Evolutionary conservation across 2,888 invertebrate species (phyloP), one percentile per base, ranked within the genome.

Genomic region (Lomographa bimaculata): DNA sequence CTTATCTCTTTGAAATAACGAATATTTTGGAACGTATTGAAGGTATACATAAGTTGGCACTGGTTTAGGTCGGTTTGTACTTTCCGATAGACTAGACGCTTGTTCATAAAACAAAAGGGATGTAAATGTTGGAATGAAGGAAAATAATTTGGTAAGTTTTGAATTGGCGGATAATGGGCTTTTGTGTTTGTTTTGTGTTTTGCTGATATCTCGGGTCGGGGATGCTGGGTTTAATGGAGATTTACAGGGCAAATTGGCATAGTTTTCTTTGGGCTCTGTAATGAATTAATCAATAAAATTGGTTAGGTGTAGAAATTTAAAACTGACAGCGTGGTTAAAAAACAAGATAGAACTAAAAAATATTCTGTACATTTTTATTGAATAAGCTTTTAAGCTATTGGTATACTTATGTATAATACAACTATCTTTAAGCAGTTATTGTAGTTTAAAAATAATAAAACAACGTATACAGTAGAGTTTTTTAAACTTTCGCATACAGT

Each of bases 91-190:
- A 71, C 72, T 76, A 65, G 60, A 60, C 59, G 64, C 67, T 61
- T 69, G 72, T 73, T 74, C 76, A 73, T 78, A 73, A 72, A 79
- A 82, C 78, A 77, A 72, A 76, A 74, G 64, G 65, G 64, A 52
- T 49, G 51, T 52, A 46, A 44, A 46, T 47, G 38, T 42, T 28
- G 38, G 33, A 41, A 41, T 45, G 44, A 50, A 45, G 38, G 38
- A 36, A 47, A 47, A 51, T 47, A 37, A 47, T 51, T 51, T 35
- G 32, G 36, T 41, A 36, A 47, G 42, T 45, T 51, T 30, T 20
- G 39, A 47, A 45, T 42, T 40, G 42, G 36, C 28, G 38, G 30
- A 32, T 45, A 42, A 46, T 42, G 49, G 39, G 41, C 34, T 45
- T 32, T 29, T 25, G 35, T 46, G 25, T 44, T 34, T 29, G 18